Conservation (phyloP, 2,797 vertebrate genomes). For the Choloepus didactylus region DNA sequence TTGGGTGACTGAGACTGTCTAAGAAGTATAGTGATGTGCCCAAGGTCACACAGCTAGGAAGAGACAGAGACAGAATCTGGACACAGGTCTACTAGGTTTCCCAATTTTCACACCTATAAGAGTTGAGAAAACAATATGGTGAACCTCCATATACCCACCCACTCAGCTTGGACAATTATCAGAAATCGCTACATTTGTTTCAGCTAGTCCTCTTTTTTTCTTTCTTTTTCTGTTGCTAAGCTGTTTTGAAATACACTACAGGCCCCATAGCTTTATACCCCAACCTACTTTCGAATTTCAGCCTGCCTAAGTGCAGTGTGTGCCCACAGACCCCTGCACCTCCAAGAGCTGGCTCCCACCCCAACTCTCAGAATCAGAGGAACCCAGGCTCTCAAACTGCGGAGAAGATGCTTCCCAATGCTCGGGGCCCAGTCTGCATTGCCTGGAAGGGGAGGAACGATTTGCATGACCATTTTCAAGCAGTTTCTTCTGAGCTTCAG, state of each 20-base stretch:
- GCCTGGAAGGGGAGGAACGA: constrained; percentile 70
- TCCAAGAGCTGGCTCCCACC: background rate
- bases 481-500: constrained; percentile 70
- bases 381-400: background rate
- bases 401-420: background rate
- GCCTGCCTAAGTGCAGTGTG: background rate
- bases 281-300: background rate
- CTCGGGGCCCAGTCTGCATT: background rate
- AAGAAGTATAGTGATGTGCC: background rate
- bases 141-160: background rate
- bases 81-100: background rate
- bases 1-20: background rate
- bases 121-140: background rate
- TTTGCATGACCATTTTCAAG: constrained; percentile 73
- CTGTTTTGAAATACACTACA: background rate
- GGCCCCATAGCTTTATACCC: background rate
- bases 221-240: background rate
- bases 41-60: background rate
- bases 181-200: background rate
- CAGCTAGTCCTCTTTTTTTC: background rate
- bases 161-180: background rate
- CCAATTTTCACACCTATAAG: background rate
- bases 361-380: background rate
- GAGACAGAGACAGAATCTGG: background rate
- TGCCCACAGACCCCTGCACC: accelerated